Conservation (phyloP, 2,797 vertebrate genomes). For the Melopsittacus undulatus region DNA sequence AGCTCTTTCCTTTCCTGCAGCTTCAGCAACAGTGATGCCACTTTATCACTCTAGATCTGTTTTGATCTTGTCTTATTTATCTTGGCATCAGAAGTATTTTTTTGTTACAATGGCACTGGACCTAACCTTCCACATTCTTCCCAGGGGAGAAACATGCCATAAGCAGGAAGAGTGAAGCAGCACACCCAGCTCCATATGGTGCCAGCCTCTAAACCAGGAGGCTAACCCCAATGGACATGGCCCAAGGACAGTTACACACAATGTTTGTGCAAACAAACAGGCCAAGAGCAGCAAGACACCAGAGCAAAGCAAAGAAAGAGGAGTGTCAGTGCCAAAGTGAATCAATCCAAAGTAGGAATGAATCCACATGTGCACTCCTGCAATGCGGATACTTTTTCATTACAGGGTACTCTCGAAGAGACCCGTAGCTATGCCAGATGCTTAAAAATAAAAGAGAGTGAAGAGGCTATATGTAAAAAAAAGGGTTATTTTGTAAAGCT, state of each 20-base stretch:
- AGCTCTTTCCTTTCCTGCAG: not conserved
- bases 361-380: not conserved
- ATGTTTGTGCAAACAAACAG: not conserved
- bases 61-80: not conserved
- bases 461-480: not conserved
- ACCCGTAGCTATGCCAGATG: not conserved
- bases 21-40: accelerated
- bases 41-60: not conserved
- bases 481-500: not conserved
- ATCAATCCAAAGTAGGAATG: not conserved
- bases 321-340: not conserved
- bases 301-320: not conserved
- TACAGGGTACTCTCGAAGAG: not conserved
- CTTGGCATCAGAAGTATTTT: not conserved
- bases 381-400: not conserved
- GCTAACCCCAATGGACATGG: not conserved
- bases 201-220: not conserved
- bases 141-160: not conserved
- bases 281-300: not conserved
- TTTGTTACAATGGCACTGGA: not conserved
- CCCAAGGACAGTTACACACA: not conserved
- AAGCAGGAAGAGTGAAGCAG: not conserved
- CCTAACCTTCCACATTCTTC: not conserved
- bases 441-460: not conserved
- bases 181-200: not conserved